Evolutionary conservation across 2,113 vertebrate genomes (phyloP), one percentile per base, ranked within the genome.

Genomic region (Dipodomys merriami): DNA sequence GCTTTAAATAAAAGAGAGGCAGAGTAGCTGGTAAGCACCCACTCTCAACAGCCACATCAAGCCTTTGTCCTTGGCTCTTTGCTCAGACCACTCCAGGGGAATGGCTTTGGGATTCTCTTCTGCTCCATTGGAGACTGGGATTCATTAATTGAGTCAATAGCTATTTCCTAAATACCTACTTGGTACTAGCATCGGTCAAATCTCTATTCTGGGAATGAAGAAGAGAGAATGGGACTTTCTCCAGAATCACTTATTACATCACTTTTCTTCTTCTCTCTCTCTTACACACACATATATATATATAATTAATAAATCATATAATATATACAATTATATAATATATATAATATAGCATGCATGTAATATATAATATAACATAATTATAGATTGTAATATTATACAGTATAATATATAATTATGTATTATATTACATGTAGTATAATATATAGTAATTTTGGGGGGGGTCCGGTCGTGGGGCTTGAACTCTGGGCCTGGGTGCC

Each of bases 111-210:
- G 44, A 5, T 35, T 94, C 27, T 81, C 39, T 39, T 73, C 49
- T 71, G 30, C 67, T 88, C 49, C 49, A 27, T 22, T 4, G 23
- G 69, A 68, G 25, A 92, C 39, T 25, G 62, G 68, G 80, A 65
- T 93, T 64, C 23, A 33, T 73, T 83, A 33, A 68, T 53, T 86
- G 18, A 72, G 30, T 74, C 83, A 72, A 20, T 20, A 83, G 71
- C 33, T 89, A 18, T 89, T 95, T 93, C 39, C 72, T 84, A 86
- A 88, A 74, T 80, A 84, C 35, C 72, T 90, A 35, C 67, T 95
- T 80, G 35, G 33, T 76, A 71, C 49, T n/a, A 7, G 46, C 18
- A 3, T 25, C 90, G 19, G 20, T 67, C 62, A 30, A 19, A 57
- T 67, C 67, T n/a, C 12, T 39, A 65, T 78, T n/a, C 78, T 71